These are phyloP conservation scores for Heteromyza rotundicornis DNA, from an alignment of 2,888 invertebrate species.

Conservation along the genomic window DNA sequence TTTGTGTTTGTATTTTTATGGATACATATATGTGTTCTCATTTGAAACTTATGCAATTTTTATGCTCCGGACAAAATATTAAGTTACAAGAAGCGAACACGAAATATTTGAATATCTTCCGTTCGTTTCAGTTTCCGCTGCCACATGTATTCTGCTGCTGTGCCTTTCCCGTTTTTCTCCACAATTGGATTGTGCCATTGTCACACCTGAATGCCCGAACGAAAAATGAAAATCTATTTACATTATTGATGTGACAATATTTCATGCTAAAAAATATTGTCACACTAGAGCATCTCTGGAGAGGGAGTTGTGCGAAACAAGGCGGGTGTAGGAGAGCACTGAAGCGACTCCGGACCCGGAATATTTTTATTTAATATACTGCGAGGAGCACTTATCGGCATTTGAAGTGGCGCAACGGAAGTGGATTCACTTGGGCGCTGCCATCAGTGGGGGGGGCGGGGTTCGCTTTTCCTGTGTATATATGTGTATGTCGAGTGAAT, in stretches of 20 bases:
- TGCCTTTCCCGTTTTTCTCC: neutral
- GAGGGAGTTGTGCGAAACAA: neutral
- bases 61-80: too few relatives aligned
- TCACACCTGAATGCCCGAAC: neutral
- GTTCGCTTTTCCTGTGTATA: neutral
- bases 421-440: neutral
- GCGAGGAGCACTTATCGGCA: neutral
- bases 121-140: conserved; percentile 20
- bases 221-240: neutral
- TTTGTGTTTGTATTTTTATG: too few relatives aligned
- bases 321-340: neutral
- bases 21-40: too few relatives aligned
- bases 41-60: too few relatives aligned
- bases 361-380: conserved; percentile 2
- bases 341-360: neutral
- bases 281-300: neutral
- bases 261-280: neutral
- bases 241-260: conserved; percentile 1
- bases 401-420: neutral
- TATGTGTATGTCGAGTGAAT: too few relatives aligned
- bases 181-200: neutral
- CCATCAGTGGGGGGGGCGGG: neutral
- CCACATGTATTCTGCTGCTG: conserved; percentile 9
- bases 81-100: too few relatives aligned
- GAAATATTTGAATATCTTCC: neutral